Conservation (phyloP, 2,797 vertebrate genomes). For the Sebastes oblongus region DNA sequence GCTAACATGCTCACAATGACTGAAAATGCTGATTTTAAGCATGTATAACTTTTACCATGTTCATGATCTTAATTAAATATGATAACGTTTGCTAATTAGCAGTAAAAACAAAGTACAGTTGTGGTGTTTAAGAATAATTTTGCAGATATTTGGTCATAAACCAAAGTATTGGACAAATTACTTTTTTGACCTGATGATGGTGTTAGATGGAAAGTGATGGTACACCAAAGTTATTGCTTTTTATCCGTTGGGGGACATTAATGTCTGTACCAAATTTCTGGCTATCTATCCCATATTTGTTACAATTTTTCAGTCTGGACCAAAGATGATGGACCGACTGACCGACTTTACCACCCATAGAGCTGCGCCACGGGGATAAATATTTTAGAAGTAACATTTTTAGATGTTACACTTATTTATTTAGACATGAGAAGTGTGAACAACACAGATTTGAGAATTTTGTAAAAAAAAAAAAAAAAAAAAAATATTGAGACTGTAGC, state of each 20-base stretch:
- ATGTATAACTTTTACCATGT: not conserved
- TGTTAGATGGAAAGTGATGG: no score
- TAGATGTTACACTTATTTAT: not conserved
- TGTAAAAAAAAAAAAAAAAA: not conserved
- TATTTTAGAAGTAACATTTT: not conserved
- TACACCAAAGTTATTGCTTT: not conserved
- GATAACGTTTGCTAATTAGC: not conserved
- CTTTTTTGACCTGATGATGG: not conserved
- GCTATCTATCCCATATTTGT: not conserved
- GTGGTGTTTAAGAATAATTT: not conserved
- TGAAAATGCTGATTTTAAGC: not conserved
- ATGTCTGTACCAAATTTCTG: not conserved
- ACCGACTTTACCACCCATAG: no score
- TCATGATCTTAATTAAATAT: not conserved
- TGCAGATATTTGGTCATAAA: not conserved
- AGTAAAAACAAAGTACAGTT: not conserved
- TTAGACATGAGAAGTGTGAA: not conserved
- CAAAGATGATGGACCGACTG: no score
- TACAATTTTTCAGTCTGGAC: not conserved
- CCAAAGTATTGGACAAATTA: not conserved
- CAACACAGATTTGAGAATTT: not conserved
- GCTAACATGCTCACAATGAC: not conserved
- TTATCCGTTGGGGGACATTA: not conserved
- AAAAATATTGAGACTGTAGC: no score
- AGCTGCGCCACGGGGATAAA: rapidly evolving